Evolutionary conservation across 1,140 invertebrate genomes (phyloP), one percentile per base, ranked within the genome.

Genomic region (Leptopilina clavipes): DNA sequence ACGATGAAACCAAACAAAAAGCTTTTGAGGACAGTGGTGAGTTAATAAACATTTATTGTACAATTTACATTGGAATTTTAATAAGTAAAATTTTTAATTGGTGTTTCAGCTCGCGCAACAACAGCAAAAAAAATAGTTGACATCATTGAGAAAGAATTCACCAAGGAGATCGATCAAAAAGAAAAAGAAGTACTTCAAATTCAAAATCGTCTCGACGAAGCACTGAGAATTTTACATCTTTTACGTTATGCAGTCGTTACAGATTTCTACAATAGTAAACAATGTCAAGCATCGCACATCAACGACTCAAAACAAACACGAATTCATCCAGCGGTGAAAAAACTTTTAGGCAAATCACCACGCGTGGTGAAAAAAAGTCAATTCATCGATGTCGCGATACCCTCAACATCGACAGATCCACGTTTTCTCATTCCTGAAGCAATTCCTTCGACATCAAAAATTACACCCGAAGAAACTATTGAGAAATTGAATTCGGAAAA

Each of bases 311-410:
- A 91, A 18, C 94, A 96, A 84, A 91, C 90, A 17, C 89, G 93
- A n/a, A 91, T 95, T 43, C 95, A 96, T 90, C 94, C 94, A 0
- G 94, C 95, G 0, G 87, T 96, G 0, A 93, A 94, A 72, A 93
- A 93, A 78, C 87, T 95, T 1, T 88, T 95, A 1, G 94, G 93
- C 90, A 93, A 86, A 90, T 89, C 75, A 84, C 92, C 87, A 0
- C 25, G 25, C 25, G 84, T 40, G 74, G 75, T 71, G 9, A 37
- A 76, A 48, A 65, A 77, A 14, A 80, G 76, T 70, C 70, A 71
- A 52, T 80, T 81, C 37, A 76, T 80, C 8, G 54, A 83, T 56
- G 56, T 14, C 19, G 72, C 78, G 12, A 72, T 78, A 6, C 72
- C 82, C 1, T 82, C 80, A 1, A 82, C 71, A 9, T 81, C 80